Base-by-base conservation (phyloP, 2,888 invertebrate genomes). In the Caenorhabditis plicata region DNA sequence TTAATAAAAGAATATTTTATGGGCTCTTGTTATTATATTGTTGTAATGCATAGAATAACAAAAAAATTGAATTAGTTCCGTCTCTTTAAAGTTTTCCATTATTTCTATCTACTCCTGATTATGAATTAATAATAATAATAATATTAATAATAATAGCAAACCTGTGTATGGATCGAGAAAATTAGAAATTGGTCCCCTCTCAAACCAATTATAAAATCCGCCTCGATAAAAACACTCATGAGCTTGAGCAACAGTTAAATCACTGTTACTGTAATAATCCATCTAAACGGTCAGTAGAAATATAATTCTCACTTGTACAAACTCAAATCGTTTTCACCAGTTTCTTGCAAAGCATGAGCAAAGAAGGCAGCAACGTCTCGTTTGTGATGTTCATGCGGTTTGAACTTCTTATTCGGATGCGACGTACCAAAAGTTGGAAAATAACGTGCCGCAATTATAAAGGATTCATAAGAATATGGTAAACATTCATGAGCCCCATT, bases 311-410 rank as follows among this genome's bases (percentile, higher is more conserved):
- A 69, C 67, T 72, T 63, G 41, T 73, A 79, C 11, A 79, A 50
- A 11, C 60, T 58, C 31, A 76, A 55, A 57, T 79, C 71, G 27
- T 75, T 79, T 38, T 80, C 75, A 3, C 80, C 80, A 27, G 80
- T 80, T 53, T 80, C 80, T 43, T 80, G 80, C 0, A 80, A 50
- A 17, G 73, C 76, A 40, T 80, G 80, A 1, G 80, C 77, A 32
- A 80, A 79, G 46, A 80, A 80, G 7, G 77, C 74, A 5, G 80
- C 74, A 8, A 80, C 64, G 46, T 80, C 80, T 8, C 78, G 33
- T 13, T 68, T 57, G 23, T 66, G 60, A 48, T 68, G 61, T 42
- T 68, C 68, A 36, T 58, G 49, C 15, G 64, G 50, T 33, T 62
- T 63, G 57, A 58, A 68, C n/a, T 46, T 49, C 50, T 74, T 74